These are phyloP conservation scores for Montipora capricornis DNA, from an alignment of 64 coral and sea anemone genomes.

Conservation along the genomic window DNA sequence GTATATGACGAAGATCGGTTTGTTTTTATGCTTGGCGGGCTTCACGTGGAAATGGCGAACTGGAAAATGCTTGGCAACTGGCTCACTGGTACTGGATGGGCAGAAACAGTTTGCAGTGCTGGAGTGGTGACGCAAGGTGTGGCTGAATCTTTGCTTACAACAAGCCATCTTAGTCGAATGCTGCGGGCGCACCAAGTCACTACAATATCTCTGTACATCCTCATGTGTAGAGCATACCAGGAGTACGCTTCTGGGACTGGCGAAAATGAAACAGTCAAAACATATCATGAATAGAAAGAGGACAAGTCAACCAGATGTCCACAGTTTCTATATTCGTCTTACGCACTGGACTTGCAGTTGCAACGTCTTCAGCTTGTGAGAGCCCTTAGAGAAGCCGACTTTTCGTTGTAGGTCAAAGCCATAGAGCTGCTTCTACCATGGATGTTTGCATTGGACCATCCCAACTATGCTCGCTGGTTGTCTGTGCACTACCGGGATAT, in stretches of 20 bases:
- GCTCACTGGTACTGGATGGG: too few relatives aligned
- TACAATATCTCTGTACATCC: neutral
- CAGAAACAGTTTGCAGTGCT: slow-evolving; percentile 9
- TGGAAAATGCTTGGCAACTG: too few relatives aligned
- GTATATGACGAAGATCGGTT: too few relatives aligned
- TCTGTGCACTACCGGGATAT: slow-evolving; percentile 40
- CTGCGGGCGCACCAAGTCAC: neutral
- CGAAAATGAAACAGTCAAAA: too few relatives aligned
- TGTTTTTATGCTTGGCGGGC: too few relatives aligned
- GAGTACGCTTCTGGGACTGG: too few relatives aligned
- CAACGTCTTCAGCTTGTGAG: neutral
- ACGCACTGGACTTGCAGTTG: slow-evolving; percentile 6
- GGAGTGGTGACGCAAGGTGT: slow-evolving; percentile 27
- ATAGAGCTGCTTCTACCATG: slow-evolving; percentile 2
- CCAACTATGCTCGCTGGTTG: slow-evolving; percentile 28
- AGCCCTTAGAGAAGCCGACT: slow-evolving; percentile 39
- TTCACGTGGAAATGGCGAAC: too few relatives aligned
- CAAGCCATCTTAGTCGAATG: neutral
- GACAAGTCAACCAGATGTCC: neutral
- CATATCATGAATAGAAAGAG: too few relatives aligned
- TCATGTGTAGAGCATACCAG: neutral
- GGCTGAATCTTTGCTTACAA: neutral
- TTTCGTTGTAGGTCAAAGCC: neutral
- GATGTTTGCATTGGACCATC: slow-evolving; percentile 30
- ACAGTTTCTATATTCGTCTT: neutral